Evolutionary conservation across 2,888 invertebrate species (phyloP), one percentile per base, ranked within the genome.

Genomic region (Meandrusa payeni): DNA sequence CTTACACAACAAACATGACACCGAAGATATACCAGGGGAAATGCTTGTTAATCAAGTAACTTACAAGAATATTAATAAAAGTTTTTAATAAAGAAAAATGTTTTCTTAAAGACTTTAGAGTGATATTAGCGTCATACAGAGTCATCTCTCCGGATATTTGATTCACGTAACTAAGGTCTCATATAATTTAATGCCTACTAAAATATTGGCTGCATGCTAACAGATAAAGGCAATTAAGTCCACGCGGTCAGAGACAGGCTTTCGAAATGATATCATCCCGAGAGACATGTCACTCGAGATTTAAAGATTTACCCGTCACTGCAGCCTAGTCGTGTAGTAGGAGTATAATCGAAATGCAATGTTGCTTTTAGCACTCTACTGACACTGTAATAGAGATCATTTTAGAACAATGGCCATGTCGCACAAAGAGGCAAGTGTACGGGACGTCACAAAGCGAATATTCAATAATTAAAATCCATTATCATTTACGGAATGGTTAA

Each of bases 231-330:
- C 22, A 31, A 20, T 38, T 7, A 38, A 9, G 31, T 43, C 37
- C 43, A 43, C 38, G 29, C 27, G 43, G 43, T 38, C 34, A 39
- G 29, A 28, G 24, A 23, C 24, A 41, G 34, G 41, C 42, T 58
- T 51, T 41, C 40, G 51, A 50, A 45, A 50, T 54, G 59, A 50
- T 66, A 61, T 58, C 59, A 48, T 46, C 50, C 37, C 37, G 31
- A 6, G 37, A 19, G 41, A 37, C 19, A 36, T 31, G 67, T 71
- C 77, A 71, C 59, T 72, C 67, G 64, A 74, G 76, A 61, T 80
- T 75, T 71, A 54, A 56, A 71, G 79, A 69, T 79, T 76, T 76
- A 59, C 58, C 52, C 68, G 62, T 71, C 77, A 69, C 38, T 43
- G 48, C 65, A 47, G 48, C 51, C 51, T 40, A 41, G 29, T 49